phyloP scores from a whole-genome alignment of 2,113 vertebrate species.

The Thymallus thymallus region DNA sequence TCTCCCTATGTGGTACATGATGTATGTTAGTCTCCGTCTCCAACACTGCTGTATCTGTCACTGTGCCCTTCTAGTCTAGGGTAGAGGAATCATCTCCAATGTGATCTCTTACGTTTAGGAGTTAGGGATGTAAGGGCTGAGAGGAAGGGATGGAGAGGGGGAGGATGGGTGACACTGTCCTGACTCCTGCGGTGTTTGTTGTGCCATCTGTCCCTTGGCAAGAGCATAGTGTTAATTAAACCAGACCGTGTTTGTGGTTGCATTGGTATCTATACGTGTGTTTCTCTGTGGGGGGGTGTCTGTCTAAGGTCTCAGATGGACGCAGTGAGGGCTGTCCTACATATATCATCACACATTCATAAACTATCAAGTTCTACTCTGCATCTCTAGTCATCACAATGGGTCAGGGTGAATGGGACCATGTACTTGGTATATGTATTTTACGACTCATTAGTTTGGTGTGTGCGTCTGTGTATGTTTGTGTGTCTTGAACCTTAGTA shows the following conservation, averaged over 20 bases:
- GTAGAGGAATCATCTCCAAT: too few species aligned
- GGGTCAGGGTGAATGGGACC: not conserved
- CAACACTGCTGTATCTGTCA: too few species aligned
- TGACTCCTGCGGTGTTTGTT: too few species aligned
- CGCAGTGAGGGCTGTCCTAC: not conserved
- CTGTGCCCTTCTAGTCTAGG: too few species aligned
- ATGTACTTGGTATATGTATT: not conserved
- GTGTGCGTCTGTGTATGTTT: slow-evolving; percentile 2
- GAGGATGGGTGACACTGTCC: not conserved
- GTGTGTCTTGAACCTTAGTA: not conserved
- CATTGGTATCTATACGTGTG: not conserved
- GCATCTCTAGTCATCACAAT: too few species aligned
- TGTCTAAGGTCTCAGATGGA: not conserved
- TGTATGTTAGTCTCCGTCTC: too few species aligned
- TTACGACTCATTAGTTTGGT: not conserved
- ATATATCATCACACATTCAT: not conserved
- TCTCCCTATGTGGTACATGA: too few species aligned
- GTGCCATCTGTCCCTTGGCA: too few species aligned
- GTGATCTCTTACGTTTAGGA: too few species aligned
- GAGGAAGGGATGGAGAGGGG: not conserved
- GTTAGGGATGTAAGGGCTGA: too few species aligned
- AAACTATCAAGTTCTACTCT: not conserved
- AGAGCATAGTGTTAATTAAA: too few species aligned
- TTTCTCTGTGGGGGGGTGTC: not conserved
- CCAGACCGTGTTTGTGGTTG: slow-evolving; percentile 7